Conservation (phyloP, 2,797 vertebrate species). For the Myripristis jacobus region DNA sequence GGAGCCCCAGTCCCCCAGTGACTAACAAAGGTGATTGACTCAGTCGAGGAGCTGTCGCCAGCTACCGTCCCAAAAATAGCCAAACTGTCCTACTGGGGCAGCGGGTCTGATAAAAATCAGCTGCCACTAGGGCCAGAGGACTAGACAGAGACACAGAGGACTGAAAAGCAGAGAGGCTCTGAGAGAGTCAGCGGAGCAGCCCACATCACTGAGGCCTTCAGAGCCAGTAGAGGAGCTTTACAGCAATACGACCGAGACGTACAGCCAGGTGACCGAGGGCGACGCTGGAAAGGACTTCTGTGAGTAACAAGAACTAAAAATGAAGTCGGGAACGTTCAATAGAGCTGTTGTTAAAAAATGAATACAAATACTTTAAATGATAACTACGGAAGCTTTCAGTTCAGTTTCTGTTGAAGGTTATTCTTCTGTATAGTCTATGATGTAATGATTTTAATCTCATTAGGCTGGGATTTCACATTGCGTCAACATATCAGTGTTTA, state of each 20-base stretch:
- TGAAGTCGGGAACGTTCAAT: not conserved
- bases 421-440: not conserved
- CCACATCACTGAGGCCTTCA: conserved; percentile 34
- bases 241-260: conserved; percentile 31
- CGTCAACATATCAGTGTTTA: not conserved
- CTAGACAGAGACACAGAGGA: conserved; percentile 66
- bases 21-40: conserved; percentile 82
- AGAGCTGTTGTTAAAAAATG: not conserved
- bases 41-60: conserved; percentile 75
- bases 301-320: conserved; percentile 63
- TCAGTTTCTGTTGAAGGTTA: not conserved
- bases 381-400: not conserved
- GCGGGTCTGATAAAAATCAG: conserved; percentile 88
- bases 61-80: conserved; percentile 88
- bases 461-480: too few relatives aligned
- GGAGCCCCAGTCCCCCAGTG: conserved; percentile 60
- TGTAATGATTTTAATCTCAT: not conserved
- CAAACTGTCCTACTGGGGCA: conserved; percentile 76
- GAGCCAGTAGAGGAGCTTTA: conserved; percentile 34
- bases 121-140: conserved; percentile 79
- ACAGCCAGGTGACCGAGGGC: conserved; percentile 25
- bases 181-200: conserved; percentile 31
- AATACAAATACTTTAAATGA: not conserved
- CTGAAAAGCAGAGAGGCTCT: conserved; percentile 49
- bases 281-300: conserved; percentile 48